Evolutionary conservation across 2,888 invertebrate genomes (phyloP).

Genomic region (Brenthis daphne): DNA sequence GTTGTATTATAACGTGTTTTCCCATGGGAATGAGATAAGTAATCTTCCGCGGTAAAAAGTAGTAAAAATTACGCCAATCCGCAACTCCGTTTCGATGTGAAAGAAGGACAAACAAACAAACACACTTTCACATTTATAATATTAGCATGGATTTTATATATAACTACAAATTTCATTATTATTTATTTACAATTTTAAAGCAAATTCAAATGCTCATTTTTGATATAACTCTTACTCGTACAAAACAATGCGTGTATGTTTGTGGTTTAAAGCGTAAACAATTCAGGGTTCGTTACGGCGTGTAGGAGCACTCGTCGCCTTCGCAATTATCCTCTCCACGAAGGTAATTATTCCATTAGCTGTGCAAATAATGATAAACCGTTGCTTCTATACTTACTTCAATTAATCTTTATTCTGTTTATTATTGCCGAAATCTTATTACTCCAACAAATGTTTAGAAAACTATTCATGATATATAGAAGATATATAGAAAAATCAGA

Average conservation of each 20-base stretch:
- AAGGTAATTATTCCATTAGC: slow-evolving; percentile 74
- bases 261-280: slow-evolving; percentile 43
- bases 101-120: no score
- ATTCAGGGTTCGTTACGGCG: slow-evolving; percentile 48
- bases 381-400: slow-evolving; percentile 57
- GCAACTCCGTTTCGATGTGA: no score
- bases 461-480: slow-evolving; percentile 3
- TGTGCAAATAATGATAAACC: slow-evolving; percentile 73
- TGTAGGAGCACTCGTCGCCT: slow-evolving; percentile 39
- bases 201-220: slow-evolving; percentile 1
- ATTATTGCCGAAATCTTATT: slow-evolving; percentile 4
- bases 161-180: no score
- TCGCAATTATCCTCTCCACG: slow-evolving; percentile 59
- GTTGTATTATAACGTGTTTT: no score
- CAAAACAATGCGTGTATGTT: slow-evolving; percentile 10
- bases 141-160: no score
- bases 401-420: slow-evolving; percentile 45
- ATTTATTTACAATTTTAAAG: background rate
- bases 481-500: background rate
- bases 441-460: background rate
- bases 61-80: no score
- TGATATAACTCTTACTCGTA: background rate
- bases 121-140: no score
- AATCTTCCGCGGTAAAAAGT: no score
- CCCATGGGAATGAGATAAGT: no score